A percentile compares a stretch with the other conserved stretches of the same genome.
Evolutionary conservation across 2,888 invertebrate genomes (phyloP).

Genomic region (Morpho helenor): DNA sequence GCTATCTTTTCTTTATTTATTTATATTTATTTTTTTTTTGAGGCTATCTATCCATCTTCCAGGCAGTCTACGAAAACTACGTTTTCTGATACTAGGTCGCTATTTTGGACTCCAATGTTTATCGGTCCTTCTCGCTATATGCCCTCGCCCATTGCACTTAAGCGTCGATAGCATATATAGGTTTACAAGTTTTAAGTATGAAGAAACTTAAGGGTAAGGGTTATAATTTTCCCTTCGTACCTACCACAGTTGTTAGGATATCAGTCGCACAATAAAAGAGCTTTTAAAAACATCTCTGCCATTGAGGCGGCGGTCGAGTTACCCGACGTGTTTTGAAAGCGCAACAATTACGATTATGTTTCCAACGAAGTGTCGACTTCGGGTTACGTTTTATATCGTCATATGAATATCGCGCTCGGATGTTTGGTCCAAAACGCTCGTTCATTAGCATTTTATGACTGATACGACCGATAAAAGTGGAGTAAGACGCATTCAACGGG

Average conservation of each 20-base stretch:
- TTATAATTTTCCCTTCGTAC: too few species aligned
- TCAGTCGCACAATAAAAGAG: slow-evolving; percentile 69
- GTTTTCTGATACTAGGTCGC: too few species aligned
- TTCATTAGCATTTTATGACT: slow-evolving; percentile 79
- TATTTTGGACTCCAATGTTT: too few species aligned
- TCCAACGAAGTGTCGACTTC: slow-evolving; percentile 76
- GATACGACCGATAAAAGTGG: slow-evolving; percentile 77
- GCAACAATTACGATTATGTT: slow-evolving; percentile 70
- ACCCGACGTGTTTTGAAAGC: slow-evolving; percentile 75
- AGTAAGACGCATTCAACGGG: slow-evolving; percentile 75
- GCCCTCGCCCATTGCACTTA: too few species aligned
- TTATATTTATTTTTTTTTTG: too few species aligned
- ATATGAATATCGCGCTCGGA: slow-evolving; percentile 77
- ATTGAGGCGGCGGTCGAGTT: slow-evolving; percentile 63
- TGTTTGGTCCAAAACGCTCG: slow-evolving; percentile 75
- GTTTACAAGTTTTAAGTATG: too few species aligned
- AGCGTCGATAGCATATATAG: too few species aligned
- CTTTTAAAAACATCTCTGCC: slow-evolving; percentile 72
- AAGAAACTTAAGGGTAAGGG: too few species aligned
- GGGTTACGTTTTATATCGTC: slow-evolving; percentile 75
- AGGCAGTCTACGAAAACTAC: too few species aligned
- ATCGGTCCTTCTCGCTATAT: too few species aligned
- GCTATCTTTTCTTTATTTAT: too few species aligned
- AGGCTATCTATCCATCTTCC: too few species aligned
- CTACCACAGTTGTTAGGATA: slow-evolving; percentile 20